Evolutionary conservation across 2,888 invertebrate species (phyloP).

Genomic region (Cheilosia urbana): DNA sequence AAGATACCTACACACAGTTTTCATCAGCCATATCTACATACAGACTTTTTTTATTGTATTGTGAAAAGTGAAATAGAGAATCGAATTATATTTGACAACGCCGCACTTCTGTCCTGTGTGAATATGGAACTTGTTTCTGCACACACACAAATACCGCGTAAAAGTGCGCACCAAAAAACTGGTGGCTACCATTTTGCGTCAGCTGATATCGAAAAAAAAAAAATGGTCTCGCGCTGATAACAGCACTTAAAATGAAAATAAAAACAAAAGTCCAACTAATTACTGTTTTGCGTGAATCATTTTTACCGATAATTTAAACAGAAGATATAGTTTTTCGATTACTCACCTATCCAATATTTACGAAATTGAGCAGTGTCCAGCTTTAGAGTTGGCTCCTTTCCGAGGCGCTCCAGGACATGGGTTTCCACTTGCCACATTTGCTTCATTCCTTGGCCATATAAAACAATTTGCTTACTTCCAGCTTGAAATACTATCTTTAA

Average conservation of each 20-base stretch:
- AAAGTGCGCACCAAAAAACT: constrained; percentile 51
- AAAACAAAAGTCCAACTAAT: constrained; percentile 11
- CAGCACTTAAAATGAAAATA: constrained; percentile 42
- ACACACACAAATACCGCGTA: constrained; percentile 24
- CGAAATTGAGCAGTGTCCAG: constrained; percentile 31
- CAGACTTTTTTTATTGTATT: background rate
- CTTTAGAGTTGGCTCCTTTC: constrained; percentile 6
- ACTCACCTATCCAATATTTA: constrained; percentile 69
- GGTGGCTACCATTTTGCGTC: background rate
- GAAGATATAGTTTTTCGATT: background rate
- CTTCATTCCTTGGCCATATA: constrained; percentile 55
- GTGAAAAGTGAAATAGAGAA: background rate
- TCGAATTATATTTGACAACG: constrained; percentile 53
- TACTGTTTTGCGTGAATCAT: constrained; percentile 16
- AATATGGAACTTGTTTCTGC: background rate
- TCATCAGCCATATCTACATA: background rate
- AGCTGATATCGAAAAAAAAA: constrained; percentile 55
- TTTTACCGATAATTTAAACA: background rate
- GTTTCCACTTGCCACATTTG: constrained; percentile 62
- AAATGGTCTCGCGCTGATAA: constrained; percentile 30
- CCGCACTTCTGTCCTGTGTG: background rate
- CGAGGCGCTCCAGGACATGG: constrained; percentile 59
- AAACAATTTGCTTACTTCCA: constrained; percentile 44
- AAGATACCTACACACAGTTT: background rate
- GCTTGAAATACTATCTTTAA: constrained; percentile 59